Base-by-base conservation (phyloP, 2,888 invertebrate genomes). In the Eumerus sabulonum region DNA sequence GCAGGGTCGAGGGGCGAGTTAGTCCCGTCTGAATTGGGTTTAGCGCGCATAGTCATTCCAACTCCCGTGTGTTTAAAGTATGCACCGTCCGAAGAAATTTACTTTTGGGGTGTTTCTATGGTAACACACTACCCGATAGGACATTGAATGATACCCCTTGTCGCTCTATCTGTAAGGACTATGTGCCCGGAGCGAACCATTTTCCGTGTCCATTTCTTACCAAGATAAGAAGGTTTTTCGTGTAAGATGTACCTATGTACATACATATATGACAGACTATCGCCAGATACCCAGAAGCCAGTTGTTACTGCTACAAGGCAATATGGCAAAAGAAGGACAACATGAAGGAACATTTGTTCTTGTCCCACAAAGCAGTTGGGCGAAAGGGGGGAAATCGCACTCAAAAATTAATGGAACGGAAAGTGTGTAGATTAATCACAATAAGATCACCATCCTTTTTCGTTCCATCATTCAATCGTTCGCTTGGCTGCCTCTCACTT, bases 391-490 rank as follows among this genome's bases (percentile, higher is more conserved):
- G n/a, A 53, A 76, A 60, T 73, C 62, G 63, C 67, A 77, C 77
- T 77, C 73, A 77, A 77, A 77, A 77, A 73, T 77, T 77, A 77
- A 77, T 77, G 73, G 77, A 73, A 77, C 77, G 73, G 73, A 77
- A 73, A 77, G 73, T 77, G 77, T 77, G 73, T 50, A 77, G 77
- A 77, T 77, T 77, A 77, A 77, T 77, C 77, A 73, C 73, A 72
- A 77, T 73, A 71, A 66, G 66, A 76, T 73, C 77, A 68, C 47
- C 62, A 63, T 77, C 63, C 60, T 53, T 68, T 62, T 67, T 53
- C 27, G n/a, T 40, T 40, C 27, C 27, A 27, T 27, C 27, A 27
- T 27, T 7, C 27, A 27, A 27, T 27, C 50, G 47, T 54, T 56
- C 64, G 13, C 62, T 14, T 12, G 5, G 11, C 12, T 48, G 36